phyloP scores from a whole-genome alignment of 1,140 invertebrate species.

The Chrysomallon squamiferum region DNA sequence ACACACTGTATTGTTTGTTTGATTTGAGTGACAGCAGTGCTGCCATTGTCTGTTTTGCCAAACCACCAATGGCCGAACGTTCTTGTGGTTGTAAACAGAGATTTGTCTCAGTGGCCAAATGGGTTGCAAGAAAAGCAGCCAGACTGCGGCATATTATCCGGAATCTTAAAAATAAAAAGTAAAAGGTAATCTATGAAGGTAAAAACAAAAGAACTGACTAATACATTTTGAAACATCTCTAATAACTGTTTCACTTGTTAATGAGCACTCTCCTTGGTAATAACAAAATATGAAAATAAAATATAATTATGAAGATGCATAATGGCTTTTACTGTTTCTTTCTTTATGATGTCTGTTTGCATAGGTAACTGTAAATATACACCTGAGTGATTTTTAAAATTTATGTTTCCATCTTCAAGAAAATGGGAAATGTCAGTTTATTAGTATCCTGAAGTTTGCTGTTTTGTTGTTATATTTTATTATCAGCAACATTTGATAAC shows the following conservation, averaged over 20 bases:
- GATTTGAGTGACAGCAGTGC: conserved; percentile 29
- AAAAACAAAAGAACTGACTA: too few relatives aligned
- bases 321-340: background rate
- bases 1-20: conserved; percentile 29
- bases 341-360: background rate
- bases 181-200: background rate
- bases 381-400: too few relatives aligned
- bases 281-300: background rate
- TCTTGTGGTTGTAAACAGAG: conserved; percentile 24
- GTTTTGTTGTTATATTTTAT: too few relatives aligned
- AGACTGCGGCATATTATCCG: conserved; percentile 27
- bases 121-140: conserved; percentile 34
- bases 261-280: background rate
- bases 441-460: too few relatives aligned
- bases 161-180: conserved; percentile 23
- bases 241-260: background rate
- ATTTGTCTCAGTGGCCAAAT: conserved; percentile 25
- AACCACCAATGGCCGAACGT: conserved; percentile 18
- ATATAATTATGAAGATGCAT: background rate
- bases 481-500: too few relatives aligned
- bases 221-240: background rate
- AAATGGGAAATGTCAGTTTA: too few relatives aligned
- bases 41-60: background rate
- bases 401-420: too few relatives aligned
- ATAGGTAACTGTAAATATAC: background rate